Percentiles rank a stretch among this genome's conserved stretches.
These are phyloP conservation scores for Malthinus flaveolus DNA, from an alignment of 2,888 invertebrate species.

Conservation along the genomic window DNA sequence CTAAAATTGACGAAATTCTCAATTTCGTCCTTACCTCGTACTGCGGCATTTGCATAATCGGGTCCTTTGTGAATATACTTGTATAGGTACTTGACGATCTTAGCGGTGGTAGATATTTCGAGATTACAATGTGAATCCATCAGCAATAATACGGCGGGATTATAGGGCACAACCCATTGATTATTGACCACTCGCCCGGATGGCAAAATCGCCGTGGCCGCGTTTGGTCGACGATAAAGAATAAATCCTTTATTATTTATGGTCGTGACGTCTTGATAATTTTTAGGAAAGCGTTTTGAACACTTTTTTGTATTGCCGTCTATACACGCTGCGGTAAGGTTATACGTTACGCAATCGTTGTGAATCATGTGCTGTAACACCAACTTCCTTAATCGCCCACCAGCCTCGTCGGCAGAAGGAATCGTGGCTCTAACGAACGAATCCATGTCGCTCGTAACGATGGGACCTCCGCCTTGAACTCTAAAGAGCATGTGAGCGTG, in stretches of 20 bases:
- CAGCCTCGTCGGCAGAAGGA: neutral
- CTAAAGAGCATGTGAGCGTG: neutral
- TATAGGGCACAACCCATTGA: neutral
- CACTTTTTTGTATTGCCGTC: neutral
- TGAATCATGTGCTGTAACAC: neutral
- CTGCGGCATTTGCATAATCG: neutral
- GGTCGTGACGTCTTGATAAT: neutral
- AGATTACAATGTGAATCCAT: neutral
- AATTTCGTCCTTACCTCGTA: neutral
- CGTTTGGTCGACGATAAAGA: neutral
- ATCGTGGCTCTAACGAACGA: neutral
- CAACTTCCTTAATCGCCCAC: neutral
- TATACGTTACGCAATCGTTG: neutral
- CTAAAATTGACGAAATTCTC: neutral
- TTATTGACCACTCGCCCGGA: neutral
- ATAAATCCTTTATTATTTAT: neutral
- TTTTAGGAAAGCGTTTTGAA: neutral
- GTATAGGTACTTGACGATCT: neutral
- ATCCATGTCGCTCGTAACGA: neutral
- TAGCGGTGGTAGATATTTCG: neutral
- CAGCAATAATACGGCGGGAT: neutral
- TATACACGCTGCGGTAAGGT: neutral
- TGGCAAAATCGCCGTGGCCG: neutral
- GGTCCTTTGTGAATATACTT: neutral
- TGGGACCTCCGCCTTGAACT: neutral